A percentile compares a stretch with the other conserved stretches of the same genome.
Evolutionary conservation across 2,113 vertebrate species (phyloP).

Genomic region (Sinocyclocheilus rhinocerous): DNA sequence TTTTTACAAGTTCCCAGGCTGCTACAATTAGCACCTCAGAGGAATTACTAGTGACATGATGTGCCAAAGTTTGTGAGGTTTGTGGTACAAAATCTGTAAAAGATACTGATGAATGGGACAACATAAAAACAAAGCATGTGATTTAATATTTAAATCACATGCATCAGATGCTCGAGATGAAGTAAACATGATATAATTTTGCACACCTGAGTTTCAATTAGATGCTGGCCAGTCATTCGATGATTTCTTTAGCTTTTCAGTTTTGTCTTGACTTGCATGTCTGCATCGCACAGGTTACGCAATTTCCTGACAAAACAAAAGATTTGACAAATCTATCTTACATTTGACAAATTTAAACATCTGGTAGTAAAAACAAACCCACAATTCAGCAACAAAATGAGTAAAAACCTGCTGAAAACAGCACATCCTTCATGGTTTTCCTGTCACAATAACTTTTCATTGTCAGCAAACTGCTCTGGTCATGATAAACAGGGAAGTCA

Average conservation of each 20-base stretch:
- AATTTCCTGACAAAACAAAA: not conserved
- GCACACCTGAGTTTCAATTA: not conserved
- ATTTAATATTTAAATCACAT: not conserved
- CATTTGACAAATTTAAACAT: not conserved
- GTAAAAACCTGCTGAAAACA: conserved; percentile 35
- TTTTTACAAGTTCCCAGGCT: not conserved
- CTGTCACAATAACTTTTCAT: conserved; percentile 17
- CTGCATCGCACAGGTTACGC: not conserved
- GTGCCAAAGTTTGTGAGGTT: not conserved
- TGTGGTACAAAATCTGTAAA: not conserved
- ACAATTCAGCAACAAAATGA: conserved; percentile 3
- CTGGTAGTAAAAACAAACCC: conserved; percentile 8
- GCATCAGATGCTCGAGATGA: not conserved
- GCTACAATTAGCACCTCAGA: not conserved
- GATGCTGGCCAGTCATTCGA: not conserved
- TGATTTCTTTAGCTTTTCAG: not conserved
- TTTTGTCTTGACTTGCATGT: not conserved
- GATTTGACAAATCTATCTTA: not conserved
- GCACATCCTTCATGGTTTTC: conserved; percentile 20
- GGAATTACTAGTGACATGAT: not conserved
- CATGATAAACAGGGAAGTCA: conserved; percentile 38
- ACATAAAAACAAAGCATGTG: not conserved
- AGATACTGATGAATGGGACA: not conserved
- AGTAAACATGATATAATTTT: not conserved
- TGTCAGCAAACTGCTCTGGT: conserved; percentile 31